These are phyloP conservation scores for Heliconius erato DNA, from an alignment of 2,888 invertebrate species.

Conservation along the genomic window DNA sequence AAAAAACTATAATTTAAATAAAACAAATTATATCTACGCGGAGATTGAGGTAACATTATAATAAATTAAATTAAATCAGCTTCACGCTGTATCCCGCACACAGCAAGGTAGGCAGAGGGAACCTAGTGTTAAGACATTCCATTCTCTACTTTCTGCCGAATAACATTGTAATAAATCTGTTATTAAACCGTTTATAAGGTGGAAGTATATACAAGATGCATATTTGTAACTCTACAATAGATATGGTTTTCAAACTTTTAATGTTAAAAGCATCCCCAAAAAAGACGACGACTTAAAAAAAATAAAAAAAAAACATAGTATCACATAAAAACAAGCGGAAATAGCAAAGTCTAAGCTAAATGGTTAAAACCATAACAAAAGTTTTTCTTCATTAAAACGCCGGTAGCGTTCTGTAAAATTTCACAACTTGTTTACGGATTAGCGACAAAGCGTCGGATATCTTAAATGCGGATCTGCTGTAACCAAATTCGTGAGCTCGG, in stretches of 20 bases:
- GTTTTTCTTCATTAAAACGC: slow-evolving; percentile 79
- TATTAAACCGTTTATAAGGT: background rate
- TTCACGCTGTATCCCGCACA: too few species aligned
- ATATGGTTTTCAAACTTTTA: background rate
- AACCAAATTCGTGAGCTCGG: slow-evolving; percentile 83
- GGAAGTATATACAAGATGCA: background rate
- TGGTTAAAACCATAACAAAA: slow-evolving; percentile 39
- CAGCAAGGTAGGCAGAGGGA: too few species aligned
- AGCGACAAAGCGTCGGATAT: slow-evolving; percentile 84
- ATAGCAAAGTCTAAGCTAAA: slow-evolving; percentile 26
- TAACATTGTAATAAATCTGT: too few species aligned
- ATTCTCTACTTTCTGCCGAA: too few species aligned
- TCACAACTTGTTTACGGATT: slow-evolving; percentile 84
- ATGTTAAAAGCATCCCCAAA: background rate
- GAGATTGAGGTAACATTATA: too few species aligned
- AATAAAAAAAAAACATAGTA: background rate
- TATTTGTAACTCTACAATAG: background rate
- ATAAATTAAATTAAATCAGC: too few species aligned
- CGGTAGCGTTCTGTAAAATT: slow-evolving; percentile 76
- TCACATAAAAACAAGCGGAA: slow-evolving; percentile 5
- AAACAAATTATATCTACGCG: too few species aligned
- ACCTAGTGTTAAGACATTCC: too few species aligned
- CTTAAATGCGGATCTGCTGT: slow-evolving; percentile 86
- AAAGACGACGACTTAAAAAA: background rate
- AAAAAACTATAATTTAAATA: too few species aligned